A percentile compares a stretch with the other conserved stretches of the same genome.
Conservation (phyloP, 2,113 vertebrate genomes). For the Apus apus region DNA sequence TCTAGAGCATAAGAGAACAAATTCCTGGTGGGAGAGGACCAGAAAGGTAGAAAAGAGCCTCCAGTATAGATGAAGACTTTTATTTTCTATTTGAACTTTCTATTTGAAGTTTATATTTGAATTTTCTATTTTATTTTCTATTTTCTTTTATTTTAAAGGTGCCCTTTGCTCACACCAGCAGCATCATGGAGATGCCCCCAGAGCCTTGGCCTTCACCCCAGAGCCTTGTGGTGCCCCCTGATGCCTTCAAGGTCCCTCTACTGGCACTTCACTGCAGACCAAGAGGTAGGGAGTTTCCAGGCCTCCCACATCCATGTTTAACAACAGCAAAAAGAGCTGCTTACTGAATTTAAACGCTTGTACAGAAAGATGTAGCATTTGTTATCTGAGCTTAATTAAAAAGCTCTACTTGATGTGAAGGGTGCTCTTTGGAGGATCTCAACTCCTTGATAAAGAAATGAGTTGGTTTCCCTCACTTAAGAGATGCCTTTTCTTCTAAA, state of each 20-base stretch:
- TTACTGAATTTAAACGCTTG: slow-evolving; percentile 31
- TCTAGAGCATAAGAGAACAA: not conserved
- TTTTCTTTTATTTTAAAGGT: too few relatives aligned
- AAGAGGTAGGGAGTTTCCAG: not conserved
- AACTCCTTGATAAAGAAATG: slow-evolving; percentile 42
- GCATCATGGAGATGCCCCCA: not conserved
- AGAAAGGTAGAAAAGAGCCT: not conserved
- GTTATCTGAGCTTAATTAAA: slow-evolving; percentile 60
- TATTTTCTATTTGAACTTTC: not conserved
- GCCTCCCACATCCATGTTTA: slow-evolving; percentile 11
- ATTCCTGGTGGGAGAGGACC: not conserved
- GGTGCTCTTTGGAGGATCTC: slow-evolving; percentile 23
- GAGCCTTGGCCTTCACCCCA: not conserved
- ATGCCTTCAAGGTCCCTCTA: not conserved
- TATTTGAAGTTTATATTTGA: too few relatives aligned
- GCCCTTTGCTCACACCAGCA: not conserved
- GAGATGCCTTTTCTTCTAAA: not conserved
- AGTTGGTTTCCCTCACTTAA: not conserved
- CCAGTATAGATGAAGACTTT: not conserved
- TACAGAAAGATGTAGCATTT: slow-evolving; percentile 42
- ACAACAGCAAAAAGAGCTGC: slow-evolving; percentile 26
- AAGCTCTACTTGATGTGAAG: slow-evolving; percentile 7
- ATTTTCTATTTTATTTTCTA: not conserved
- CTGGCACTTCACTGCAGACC: not conserved
- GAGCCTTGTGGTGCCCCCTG: not conserved